Base-by-base conservation (phyloP, 2,797 vertebrate genomes). In the Chaetophractus vellerosus region DNA sequence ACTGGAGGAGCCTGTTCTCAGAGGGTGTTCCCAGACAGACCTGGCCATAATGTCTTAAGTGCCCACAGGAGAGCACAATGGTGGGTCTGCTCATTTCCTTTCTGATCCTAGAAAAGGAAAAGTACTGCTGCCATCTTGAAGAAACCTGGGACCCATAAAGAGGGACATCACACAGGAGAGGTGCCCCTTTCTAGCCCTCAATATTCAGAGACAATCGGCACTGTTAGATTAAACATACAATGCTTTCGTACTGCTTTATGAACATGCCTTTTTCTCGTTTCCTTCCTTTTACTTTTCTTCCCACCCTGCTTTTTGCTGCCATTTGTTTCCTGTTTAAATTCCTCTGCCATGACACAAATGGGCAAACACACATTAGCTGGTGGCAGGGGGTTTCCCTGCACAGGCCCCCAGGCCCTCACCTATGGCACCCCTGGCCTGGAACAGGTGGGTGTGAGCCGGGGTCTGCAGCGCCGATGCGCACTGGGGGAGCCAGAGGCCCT, bases 181-280 rank as follows among this genome's bases (percentile, higher is more conserved):
- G 90, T 80, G 88, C 52, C 0, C 52, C 16, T 18, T 16, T 18
- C 16, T 3, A 16, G n/a, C 52, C 15, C 15, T 52, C 52, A 18
- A 52, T 52, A 52, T 41, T 90, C 68, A 90, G 61, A 85, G 71
- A 69, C 26, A 94, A 59, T 50, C 16, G 79, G 31, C 11, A 72
- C 10, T 57, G 23, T n/a, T 87, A 11, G 26, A 83, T 94, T 94
- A 93, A 95, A 89, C 45, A 45, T 95, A 48, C 3, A 88, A 57
- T 33, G 93, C 28, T 21, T 86, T 61, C 52, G 69, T 4, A 8
- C 23, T 78, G 9, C 33, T 71, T 59, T 63, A 64, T 9, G 91
- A 83, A 68, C 16, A 52, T 9, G 23, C 79, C 80, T 81, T 72
- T 88, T 92, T n/a, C 57, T 59, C 57, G 6, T 28, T 78, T 90